These are phyloP conservation scores for Apostichopus californicus DNA, from an alignment of 35 echinoderm and acorn worm genomes.

Conservation along the genomic window DNA sequence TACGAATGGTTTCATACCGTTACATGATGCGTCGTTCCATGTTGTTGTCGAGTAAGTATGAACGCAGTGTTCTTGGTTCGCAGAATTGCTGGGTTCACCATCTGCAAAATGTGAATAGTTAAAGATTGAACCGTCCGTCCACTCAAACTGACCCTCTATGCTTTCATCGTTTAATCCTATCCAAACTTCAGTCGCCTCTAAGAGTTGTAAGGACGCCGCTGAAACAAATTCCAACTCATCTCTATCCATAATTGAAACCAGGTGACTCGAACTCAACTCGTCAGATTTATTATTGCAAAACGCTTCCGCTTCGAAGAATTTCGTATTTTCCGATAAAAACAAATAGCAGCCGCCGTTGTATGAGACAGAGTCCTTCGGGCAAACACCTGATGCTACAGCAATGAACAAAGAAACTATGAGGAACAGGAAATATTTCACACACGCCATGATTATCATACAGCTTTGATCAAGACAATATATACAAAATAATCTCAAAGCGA, in stretches of 20 bases:
- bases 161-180: background rate
- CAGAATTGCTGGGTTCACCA: background rate
- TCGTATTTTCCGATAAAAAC: background rate
- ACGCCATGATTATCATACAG: too few species aligned
- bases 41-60: background rate
- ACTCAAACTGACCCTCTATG: background rate
- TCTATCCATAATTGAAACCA: background rate
- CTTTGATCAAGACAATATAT: too few species aligned
- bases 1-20: background rate
- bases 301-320: background rate
- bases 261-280: background rate
- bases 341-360: background rate
- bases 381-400: background rate
- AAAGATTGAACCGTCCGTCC: background rate
- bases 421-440: too few species aligned
- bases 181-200: background rate
- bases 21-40: background rate
- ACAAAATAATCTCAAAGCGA: too few species aligned
- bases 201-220: background rate
- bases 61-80: background rate
- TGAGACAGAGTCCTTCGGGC: background rate
- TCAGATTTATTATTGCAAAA: background rate
- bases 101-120: background rate
- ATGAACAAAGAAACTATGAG: too few species aligned
- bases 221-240: background rate